Evolutionary conservation across 2,888 invertebrate species (phyloP), one percentile per base, ranked within the genome.

Genomic region (Dichetophora obliterata): DNA sequence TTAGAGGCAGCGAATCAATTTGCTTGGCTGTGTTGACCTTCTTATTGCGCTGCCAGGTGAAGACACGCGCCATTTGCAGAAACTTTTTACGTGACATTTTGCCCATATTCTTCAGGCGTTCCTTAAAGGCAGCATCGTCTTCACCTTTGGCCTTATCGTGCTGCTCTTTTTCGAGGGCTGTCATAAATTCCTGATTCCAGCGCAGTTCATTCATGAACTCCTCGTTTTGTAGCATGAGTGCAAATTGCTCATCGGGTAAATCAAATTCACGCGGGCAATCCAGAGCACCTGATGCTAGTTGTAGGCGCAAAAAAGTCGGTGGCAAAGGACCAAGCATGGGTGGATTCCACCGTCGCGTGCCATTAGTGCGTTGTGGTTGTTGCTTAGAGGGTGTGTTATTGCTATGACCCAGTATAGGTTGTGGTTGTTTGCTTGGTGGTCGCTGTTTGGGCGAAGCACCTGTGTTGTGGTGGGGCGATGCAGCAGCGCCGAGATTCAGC

Each of bases 141-240:
- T 92, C 93, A 37, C 91, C 91, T 71, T 91, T 92, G 34, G 89
- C 86, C 77, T 89, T 88, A 63, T 90, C 89, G 5, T 91, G 91
- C 83, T 91, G 92, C 91, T 95, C 96, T 86, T 92, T 94, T 85
- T 96, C 95, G 68, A 96, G 90, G 0, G 95, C 94, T 31, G 93
- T 93, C 91, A 97, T 93, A 85, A 97, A 97, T 84, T 96, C 96
- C 86, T 95, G 93, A 88, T 97, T 95, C 92, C 94, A 94, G 77
- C 95, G 91, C 50, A 97, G 90, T 85, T 96, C 95, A 63, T 94
- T 93, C 92, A 97, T 93, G 83, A 97, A 97, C 88, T 97, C 97
- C 86, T 96, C 95, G 85, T 97, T 97, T 88, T 97, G 97, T 75
- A 97, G 90, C 88, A 96, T 93, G 79, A 96, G 91, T 0, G 96